Base-by-base conservation (phyloP, 2,113 vertebrate genomes). In the Gopherus evgoodei region DNA sequence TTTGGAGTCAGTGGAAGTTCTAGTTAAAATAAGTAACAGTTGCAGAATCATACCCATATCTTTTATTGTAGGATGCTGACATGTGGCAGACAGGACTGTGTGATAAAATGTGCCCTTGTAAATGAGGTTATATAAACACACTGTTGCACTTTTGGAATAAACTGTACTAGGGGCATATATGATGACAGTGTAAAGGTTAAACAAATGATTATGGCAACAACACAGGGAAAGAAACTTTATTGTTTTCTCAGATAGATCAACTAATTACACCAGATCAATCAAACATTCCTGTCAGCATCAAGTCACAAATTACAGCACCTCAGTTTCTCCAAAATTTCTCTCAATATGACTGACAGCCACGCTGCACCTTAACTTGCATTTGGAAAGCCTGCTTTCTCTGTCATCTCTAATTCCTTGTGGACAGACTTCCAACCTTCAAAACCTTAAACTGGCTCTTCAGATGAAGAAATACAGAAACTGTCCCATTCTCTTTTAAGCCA, bases 11-110 rank as follows among this genome's bases (percentile, higher is more conserved):
- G 9, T 1, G 3, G 82, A 72, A 84, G 81, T 90, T 81, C 35
- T 57, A 88, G 31, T 35, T 42, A 80, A 79, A 72, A 84, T 35
- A 62, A 94, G 56, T 57, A 87, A n/a, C 7, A 9, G 82, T 87
- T 94, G 62, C 72, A 86, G 91, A 82, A 80, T 86, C 75, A 78
- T 14, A 44, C 75, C 42, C 19, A 29, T 76, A 52, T 93, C 81
- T 93, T 86, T 80, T 84, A 31, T 80, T 49, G 31, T 7, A 27
- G 83, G 81, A 19, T 0, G 0, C 6, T 31, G 56, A 49, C 72
- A 1, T 59, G 42, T 29, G 79, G n/a, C 0, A 0, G 59, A 29
- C 27, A 89, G 47, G 38, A 38, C 6, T 4, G 29, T 72, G 27
- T 35, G 82, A 25, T 69, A 47, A 52, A 9, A 29, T 1, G 19